Conservation (phyloP, 1,140 invertebrate genomes). For the Diabrotica virgifera region DNA sequence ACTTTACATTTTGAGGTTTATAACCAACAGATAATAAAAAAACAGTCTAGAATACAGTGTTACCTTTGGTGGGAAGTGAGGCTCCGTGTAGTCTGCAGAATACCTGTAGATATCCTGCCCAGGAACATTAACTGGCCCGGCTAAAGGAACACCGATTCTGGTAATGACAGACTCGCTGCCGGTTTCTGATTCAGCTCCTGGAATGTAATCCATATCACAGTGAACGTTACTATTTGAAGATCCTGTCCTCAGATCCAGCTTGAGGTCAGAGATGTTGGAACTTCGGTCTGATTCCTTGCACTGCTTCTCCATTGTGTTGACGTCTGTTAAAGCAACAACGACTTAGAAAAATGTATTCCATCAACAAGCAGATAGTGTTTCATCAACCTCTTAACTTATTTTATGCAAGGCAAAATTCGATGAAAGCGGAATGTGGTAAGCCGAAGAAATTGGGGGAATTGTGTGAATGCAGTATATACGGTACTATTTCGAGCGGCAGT, state of each 20-base stretch:
- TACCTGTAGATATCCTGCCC: conserved; percentile 71
- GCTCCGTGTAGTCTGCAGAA: conserved; percentile 83
- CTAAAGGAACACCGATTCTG: conserved; percentile 62
- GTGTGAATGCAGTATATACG: too few relatives aligned
- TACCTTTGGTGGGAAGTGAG: conserved; percentile 71
- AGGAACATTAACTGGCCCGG: conserved; percentile 71
- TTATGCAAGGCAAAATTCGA: too few relatives aligned
- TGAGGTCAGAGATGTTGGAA: conserved; percentile 87
- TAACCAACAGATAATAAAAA: not conserved
- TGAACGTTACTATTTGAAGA: conserved; percentile 72
- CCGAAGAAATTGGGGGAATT: too few relatives aligned
- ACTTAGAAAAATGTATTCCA: too few relatives aligned
- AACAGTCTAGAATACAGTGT: conserved; percentile 4
- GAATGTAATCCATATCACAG: conserved; percentile 57
- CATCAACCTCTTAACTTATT: too few relatives aligned
- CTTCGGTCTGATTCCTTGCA: conserved; percentile 83
- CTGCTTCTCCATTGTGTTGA: conserved; percentile 67
- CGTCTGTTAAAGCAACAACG: conserved; percentile 33
- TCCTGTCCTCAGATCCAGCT: conserved; percentile 81
- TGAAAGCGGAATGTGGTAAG: too few relatives aligned
- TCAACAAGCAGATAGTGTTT: too few relatives aligned
- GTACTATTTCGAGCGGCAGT: too few relatives aligned
- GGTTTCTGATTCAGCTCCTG: conserved; percentile 50
- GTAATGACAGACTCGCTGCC: conserved; percentile 49
- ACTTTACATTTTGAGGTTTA: not conserved